These are phyloP conservation scores for Argyrosomus japonicus DNA, from an alignment of 2,113 vertebrate species.

Conservation along the genomic window DNA sequence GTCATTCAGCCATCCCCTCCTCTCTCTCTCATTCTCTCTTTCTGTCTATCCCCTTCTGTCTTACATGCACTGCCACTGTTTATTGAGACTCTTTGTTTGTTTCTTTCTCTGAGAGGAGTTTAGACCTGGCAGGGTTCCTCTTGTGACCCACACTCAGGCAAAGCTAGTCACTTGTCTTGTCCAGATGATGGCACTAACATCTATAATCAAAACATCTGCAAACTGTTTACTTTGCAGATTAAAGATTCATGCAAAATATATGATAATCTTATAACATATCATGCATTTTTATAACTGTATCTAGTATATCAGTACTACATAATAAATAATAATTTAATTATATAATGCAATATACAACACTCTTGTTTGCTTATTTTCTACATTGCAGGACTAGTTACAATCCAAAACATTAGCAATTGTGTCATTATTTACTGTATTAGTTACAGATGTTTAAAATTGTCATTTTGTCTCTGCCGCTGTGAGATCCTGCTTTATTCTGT, in stretches of 20 bases:
- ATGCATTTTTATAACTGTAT: no score
- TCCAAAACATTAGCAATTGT: neutral
- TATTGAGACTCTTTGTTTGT: neutral
- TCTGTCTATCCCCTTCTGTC: neutral
- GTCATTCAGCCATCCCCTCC: conserved; percentile 24
- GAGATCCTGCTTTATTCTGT: neutral
- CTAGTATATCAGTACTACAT: no score
- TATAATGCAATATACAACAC: neutral
- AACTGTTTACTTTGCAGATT: neutral
- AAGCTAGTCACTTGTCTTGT: neutral
- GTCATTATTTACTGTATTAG: no score
- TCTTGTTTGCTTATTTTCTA: neutral
- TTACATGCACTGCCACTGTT: neutral
- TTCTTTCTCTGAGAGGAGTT: neutral
- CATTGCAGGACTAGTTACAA: neutral
- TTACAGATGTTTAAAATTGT: neutral
- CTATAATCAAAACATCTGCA: neutral
- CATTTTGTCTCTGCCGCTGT: neutral
- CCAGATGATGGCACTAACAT: conserved; percentile 12
- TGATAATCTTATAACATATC: neutral
- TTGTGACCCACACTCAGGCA: neutral
- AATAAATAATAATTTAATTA: neutral
- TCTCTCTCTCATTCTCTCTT: neutral
- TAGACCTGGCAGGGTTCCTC: neutral
- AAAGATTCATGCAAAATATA: neutral